Base-by-base conservation (phyloP, 2,888 invertebrate genomes). In the Agrochola lota region DNA sequence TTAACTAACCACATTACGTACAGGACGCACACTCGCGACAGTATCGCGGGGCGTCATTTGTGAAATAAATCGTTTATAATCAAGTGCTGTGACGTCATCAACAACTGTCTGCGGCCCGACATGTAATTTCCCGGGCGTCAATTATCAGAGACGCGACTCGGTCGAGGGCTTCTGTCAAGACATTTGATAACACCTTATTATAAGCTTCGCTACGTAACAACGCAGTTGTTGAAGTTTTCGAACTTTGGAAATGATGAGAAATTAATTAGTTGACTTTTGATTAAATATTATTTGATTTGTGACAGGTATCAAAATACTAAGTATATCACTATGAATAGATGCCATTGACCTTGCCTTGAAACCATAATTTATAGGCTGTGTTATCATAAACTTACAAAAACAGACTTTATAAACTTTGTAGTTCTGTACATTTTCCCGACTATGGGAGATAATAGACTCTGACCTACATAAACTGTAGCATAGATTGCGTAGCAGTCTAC, bases 71-170 rank as follows among this genome's bases (percentile, higher is more conserved):
- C 94, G 96, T 96, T 96, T 95, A 96, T 96, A 96, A 96, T 96
- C 96, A 96, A 95, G 93, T 93, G 92, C 90, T 92, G 94, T 96
- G 94, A 96, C 94, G 96, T 95, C 96, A 96, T 96, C 96, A 95
- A 94, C 96, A 96, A 96, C 95, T 96, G 96, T 96, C 96, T 95
- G 92, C 91, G 91, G 92, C 91, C 91, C 94, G 96, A 96, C 96
- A 93, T 96, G 96, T 96, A 96, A 96, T 96, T 96, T 96, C 96
- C 96, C 95, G 92, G 90, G 94, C 94, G 96, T 96, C 96, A 96
- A 96, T 96, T 96, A 96, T 96, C 93, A 95, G 92, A 91, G 92
- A 91, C 90, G 90, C 88, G 75, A 89, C 93, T 94, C 94, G 94
- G 94, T 94, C 93, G 94, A 94, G 94, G 88, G 92, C 92, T 92